Base-by-base conservation (phyloP, 2,888 invertebrate genomes). In the Lordiphosa fenestrarum region DNA sequence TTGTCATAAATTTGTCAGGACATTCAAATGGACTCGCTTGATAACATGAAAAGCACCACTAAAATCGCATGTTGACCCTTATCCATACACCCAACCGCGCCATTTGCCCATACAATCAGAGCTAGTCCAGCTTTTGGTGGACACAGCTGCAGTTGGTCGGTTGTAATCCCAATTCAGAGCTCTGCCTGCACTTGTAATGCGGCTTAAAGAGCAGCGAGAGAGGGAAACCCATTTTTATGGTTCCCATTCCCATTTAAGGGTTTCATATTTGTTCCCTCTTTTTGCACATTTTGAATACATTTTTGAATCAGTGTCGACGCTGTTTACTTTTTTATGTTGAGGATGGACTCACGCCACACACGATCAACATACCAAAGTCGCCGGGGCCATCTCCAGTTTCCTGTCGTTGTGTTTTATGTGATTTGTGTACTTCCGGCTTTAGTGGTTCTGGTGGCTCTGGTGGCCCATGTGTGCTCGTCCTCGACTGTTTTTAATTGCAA, bases 361-460 rank as follows among this genome's bases (percentile, higher is more conserved):
- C 30, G 30, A 10, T 30, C 57, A 58, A 47, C 57, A 58, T 25
- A 25, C 25, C 25, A 25, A 25, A 25, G 25, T 25, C 25, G 25
- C 40, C 40, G 19, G 39, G 35, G 41, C 51, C 30, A 33, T 35
- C 40, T 35, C 51, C 40, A 25, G 33, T 23, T 25, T 6, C 19
- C 7, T 38, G 59, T 53, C 56, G 46, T 73, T 63, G 47, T 70
- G 53, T 66, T 75, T 75, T 66, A 70, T 80, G 65, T 84, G 76
- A 77, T 77, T 77, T 77, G 76, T 83, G 76, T 77, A 80, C 73
- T 77, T 77, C 84, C 76, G 84, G 76, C 70, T 81, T 35, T 75
- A 73, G 77, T 64, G 71, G 66, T 53, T 47, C 41, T 21, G 40
- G 13, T 10, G 10, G 10, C 30, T n/a, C 10, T 10, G 19, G 4